Conservation (phyloP, 2,113 vertebrate genomes). For the Gobiocypris rarus region DNA sequence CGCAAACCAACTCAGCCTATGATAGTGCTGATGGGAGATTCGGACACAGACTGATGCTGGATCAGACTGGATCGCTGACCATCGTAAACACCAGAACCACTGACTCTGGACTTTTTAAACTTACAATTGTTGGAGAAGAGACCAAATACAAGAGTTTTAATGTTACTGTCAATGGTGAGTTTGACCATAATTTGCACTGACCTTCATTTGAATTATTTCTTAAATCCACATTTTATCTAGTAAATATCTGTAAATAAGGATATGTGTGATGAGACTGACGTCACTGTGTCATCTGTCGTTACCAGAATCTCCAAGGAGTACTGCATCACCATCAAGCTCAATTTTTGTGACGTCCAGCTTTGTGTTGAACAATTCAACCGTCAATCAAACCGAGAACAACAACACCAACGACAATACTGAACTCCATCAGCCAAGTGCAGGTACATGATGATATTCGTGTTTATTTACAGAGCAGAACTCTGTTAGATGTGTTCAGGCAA, state of each 20-base stretch:
- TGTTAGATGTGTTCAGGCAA: too few species aligned
- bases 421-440: not conserved
- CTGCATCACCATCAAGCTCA: not conserved
- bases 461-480: not conserved
- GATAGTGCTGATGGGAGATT: not conserved
- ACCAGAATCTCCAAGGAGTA: not conserved
- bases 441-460: not conserved
- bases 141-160: not conserved
- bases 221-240: not conserved
- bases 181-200: not conserved
- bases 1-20: not conserved
- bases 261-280: not conserved
- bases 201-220: not conserved
- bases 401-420: not conserved
- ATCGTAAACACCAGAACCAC: not conserved
- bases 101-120: not conserved
- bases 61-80: not conserved
- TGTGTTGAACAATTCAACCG: not conserved
- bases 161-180: not conserved
- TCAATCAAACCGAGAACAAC: not conserved
- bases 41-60: not conserved
- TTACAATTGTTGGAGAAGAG: not conserved
- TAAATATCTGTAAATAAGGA: not conserved
- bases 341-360: not conserved
- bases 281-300: not conserved